Base-by-base conservation (phyloP, 2,888 invertebrate genomes). In the Drosophila merina region DNA sequence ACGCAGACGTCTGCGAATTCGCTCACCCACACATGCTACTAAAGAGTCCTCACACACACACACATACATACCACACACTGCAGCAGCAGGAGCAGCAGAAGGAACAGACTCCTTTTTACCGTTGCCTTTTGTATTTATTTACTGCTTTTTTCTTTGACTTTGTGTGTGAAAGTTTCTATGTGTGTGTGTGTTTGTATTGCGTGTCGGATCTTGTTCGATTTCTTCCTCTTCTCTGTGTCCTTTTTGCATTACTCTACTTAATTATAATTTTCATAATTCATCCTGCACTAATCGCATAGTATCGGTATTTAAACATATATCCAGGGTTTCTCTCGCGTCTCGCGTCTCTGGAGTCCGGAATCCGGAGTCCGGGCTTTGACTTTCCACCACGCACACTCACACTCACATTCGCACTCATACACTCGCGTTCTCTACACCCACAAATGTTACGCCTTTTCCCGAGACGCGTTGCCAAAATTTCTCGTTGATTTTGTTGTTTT, bases 371-470 rank as follows among this genome's bases (percentile, higher is more conserved):
- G 28, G 45, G 25, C 42, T 50, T 58, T 63, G 58, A 51, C 51
- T 59, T 69, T 68, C 1, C 57, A 60, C 1, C 57, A 60, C 47
- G 50, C 49, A 71, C 74, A 52, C 44, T 38, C 66, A 66, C 59
- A 64, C 74, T 49, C 64, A 68, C 67, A 57, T 36, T n/a, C n/a
- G 45, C 49, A 71, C 74, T 49, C 44, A 36, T n/a, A 36, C 36
- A 42, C 40, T 59, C 52, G 81, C 79, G 40, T 42, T 80, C 78
- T 81, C 79, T 84, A 73, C 76, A 74, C 60, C 83, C 80, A 66
- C 83, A 83, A 83, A 79, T 77, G 86, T 83, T 80, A 73, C 79
- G 77, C 84, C 80, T 83, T 76, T 28, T 50, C 49, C 31, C 33
- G 33, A 33, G 33, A 33, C 49, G 31, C 44, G 25, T 30, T 44